A percentile compares a stretch with the other conserved stretches of the same genome.
These are phyloP conservation scores for Strix uralensis DNA, from an alignment of 2,113 vertebrate species.

Conservation along the genomic window DNA sequence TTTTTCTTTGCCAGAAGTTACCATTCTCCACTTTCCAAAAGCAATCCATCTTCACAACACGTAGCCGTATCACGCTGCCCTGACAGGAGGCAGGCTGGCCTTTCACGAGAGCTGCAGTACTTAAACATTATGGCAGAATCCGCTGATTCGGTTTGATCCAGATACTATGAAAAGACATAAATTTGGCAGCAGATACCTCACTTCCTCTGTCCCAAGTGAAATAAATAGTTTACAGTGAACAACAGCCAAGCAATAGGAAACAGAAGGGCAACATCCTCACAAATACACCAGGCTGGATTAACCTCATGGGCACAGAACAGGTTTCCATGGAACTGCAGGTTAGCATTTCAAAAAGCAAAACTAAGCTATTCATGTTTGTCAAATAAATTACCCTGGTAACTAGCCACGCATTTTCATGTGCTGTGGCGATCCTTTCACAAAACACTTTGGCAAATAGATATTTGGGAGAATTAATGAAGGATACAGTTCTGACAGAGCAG, in stretches of 20 bases:
- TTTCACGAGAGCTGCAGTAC: neutral
- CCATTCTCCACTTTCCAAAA: neutral
- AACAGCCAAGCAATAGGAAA: neutral
- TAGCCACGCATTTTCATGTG: neutral
- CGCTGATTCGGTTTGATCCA: neutral
- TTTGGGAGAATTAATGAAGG: neutral
- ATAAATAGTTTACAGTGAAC: neutral
- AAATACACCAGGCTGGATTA: neutral
- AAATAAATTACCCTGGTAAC: neutral
- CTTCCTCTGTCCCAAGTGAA: neutral
- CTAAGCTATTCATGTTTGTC: neutral
- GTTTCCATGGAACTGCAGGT: neutral
- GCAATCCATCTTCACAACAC: neutral
- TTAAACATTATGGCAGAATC: neutral
- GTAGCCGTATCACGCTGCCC: accelerated
- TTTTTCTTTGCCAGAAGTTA: neutral
- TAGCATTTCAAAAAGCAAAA: neutral
- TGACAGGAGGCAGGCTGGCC: neutral
- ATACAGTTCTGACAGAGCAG: neutral
- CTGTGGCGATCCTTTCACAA: neutral
- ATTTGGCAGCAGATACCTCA: neutral
- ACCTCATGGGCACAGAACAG: neutral
- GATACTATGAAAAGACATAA: neutral
- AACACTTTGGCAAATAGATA: neutral
- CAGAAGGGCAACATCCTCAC: neutral